Base-by-base conservation (phyloP, 2,797 vertebrate species). In the Anabas testudineus region DNA sequence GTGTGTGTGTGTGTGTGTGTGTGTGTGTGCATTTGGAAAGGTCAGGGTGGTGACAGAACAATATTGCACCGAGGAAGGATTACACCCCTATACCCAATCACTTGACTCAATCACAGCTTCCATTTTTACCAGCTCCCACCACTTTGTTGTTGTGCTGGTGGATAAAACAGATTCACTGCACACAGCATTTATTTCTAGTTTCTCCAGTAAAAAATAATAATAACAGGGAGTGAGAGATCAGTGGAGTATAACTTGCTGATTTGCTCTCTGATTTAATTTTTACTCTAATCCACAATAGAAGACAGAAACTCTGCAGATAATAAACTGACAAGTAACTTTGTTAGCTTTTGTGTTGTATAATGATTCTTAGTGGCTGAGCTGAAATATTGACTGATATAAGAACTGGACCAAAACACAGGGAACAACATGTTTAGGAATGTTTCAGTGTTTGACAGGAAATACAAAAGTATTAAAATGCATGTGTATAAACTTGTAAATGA, bases 31-130 rank as follows among this genome's bases (percentile, higher is more conserved):
- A 59, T 75, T 60, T 59, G 45, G 42, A 74, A 47, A 57, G 58
- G 63, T 57, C 56, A 66, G 39, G 46, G 30, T 34, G 58, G 55
- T 26, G 66, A 62, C 18, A 59, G 42, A 48, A 15, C 36, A 68
- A 70, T 72, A 80, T 73, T 71, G 67, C 55, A 70, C 42, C 7
- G 37, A 60, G 58, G 76, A 71, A 30, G 47, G 69, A 82, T 77
- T 85, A 66, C 21, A 63, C 55, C 63, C 16, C n/a, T 26, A 42
- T 21, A 21, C 51, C 56, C 46, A 76, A 52, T 78, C 66, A 43
- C n/a, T 52, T 13, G 42, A 53, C 32, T 47, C 60, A 68, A 46
- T 60, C 54, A 32, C 78, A 48, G 53, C 6, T 45, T 16, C 1
- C 7, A 39, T 46, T 66, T 43, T 21, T 21, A 24, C 13, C 28